These are phyloP conservation scores for cat (Felis catus) DNA, from an alignment of 2,113 vertebrate species.

Conservation along the genomic window DNA sequence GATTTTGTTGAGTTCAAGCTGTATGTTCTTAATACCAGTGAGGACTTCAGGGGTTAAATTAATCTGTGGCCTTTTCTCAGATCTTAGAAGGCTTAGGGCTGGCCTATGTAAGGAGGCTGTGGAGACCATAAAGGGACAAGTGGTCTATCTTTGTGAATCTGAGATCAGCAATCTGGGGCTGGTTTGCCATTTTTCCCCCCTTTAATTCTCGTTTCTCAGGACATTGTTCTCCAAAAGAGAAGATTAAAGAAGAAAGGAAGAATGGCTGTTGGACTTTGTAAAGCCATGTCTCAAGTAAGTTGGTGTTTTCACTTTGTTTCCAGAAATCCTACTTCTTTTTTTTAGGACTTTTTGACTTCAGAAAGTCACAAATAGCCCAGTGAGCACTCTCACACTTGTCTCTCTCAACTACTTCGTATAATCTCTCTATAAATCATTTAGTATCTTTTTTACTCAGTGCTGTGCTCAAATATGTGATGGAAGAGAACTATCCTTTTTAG, in stretches of 20 bases:
- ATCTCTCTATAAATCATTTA: neutral
- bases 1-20: constrained; percentile 1
- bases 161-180: neutral
- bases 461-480: neutral
- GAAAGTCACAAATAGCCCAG: neutral
- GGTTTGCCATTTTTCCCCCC: neutral
- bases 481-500: neutral
- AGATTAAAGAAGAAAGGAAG: constrained; percentile 42
- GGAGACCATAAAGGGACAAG: neutral
- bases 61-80: neutral
- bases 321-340: constrained; percentile 17
- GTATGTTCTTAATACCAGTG: neutral
- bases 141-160: neutral
- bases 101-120: neutral
- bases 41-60: neutral
- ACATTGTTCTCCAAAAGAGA: constrained; percentile 32
- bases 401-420: neutral
- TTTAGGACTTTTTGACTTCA: neutral
- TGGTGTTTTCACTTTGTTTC: constrained; percentile 26
- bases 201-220: constrained; percentile 5
- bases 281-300: constrained; percentile 48
- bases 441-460: neutral
- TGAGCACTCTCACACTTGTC: neutral
- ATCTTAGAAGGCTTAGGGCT: neutral
- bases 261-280: constrained; percentile 68